Conservation (phyloP, 1,140 invertebrate genomes). For the Tribolium madens region DNA sequence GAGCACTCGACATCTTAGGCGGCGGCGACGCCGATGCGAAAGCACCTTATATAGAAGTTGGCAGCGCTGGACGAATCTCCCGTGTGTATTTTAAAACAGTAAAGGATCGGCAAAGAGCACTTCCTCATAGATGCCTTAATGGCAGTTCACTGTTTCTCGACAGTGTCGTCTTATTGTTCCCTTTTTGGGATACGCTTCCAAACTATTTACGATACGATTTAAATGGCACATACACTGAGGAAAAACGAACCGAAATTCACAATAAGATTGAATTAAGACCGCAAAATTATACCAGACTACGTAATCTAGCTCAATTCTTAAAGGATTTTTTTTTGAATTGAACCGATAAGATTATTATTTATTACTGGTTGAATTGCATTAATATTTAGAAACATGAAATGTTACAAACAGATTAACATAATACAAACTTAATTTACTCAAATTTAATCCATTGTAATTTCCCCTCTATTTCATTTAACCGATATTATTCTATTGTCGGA, state of each 20-base stretch:
- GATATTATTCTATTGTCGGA: too few species aligned
- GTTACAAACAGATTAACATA: not conserved
- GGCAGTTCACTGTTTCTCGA: constrained; percentile 52
- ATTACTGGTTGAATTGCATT: too few species aligned
- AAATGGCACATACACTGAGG: not conserved
- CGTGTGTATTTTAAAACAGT: constrained; percentile 56
- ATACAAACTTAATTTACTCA: not conserved
- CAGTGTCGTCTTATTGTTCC: constrained; percentile 20
- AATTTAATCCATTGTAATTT: not conserved
- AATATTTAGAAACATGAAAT: not conserved
- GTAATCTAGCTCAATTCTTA: too few species aligned
- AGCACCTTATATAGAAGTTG: constrained; percentile 37
- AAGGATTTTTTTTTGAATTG: too few species aligned
- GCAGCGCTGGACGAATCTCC: constrained; percentile 41
- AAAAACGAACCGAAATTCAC: not conserved
- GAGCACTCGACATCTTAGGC: constrained; percentile 2
- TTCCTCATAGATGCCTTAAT: constrained; percentile 58
- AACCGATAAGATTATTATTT: too few species aligned
- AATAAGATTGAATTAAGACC: not conserved
- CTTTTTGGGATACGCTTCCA: not conserved
- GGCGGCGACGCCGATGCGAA: not conserved
- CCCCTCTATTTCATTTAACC: not conserved
- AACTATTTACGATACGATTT: not conserved
- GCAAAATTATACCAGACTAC: too few species aligned
- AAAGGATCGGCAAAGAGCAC: constrained; percentile 53